phyloP scores from a whole-genome alignment of 2,113 vertebrate genomes.

The Zeus faber region DNA sequence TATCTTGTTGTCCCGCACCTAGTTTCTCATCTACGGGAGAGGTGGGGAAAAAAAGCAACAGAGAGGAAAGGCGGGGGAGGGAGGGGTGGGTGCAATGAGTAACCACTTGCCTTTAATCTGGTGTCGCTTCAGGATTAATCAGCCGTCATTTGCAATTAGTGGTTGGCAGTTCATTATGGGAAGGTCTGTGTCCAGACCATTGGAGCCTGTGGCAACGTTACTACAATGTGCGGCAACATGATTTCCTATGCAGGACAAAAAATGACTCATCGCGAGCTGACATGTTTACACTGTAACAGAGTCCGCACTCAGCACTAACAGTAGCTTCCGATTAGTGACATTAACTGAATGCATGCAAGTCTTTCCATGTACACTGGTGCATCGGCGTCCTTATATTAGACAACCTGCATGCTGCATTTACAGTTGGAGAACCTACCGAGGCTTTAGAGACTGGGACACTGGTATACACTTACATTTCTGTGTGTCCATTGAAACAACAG shows the following conservation, averaged over 20 bases:
- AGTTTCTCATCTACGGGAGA: too few relatives aligned
- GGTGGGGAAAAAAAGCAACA: too few relatives aligned
- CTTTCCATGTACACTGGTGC: too few relatives aligned
- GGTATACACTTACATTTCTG: too few relatives aligned
- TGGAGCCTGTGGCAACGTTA: not conserved
- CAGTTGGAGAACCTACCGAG: too few relatives aligned
- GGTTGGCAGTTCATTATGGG: not conserved
- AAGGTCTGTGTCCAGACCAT: constrained; percentile 13
- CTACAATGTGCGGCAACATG: constrained; percentile 1
- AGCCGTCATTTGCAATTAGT: constrained; percentile 16
- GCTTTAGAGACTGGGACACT: too few relatives aligned
- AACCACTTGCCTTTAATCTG: constrained; percentile 10
- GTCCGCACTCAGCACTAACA: constrained; percentile 24
- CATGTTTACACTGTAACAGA: not conserved
- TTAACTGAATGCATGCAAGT: constrained; percentile 20
- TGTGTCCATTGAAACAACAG: too few relatives aligned
- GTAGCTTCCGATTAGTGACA: constrained; percentile 14
- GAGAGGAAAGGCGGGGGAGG: constrained; percentile 3
- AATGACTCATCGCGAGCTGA: constrained; percentile 21
- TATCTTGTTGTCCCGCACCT: too few relatives aligned
- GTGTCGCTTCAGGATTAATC: constrained; percentile 1
- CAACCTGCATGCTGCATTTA: too few relatives aligned
- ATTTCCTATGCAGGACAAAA: constrained; percentile 12
- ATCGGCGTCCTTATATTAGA: too few relatives aligned
- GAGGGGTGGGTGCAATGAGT: not conserved